Evolutionary conservation across 2,797 vertebrate species (phyloP).

Genomic region (Peromyscus nudipes): DNA sequence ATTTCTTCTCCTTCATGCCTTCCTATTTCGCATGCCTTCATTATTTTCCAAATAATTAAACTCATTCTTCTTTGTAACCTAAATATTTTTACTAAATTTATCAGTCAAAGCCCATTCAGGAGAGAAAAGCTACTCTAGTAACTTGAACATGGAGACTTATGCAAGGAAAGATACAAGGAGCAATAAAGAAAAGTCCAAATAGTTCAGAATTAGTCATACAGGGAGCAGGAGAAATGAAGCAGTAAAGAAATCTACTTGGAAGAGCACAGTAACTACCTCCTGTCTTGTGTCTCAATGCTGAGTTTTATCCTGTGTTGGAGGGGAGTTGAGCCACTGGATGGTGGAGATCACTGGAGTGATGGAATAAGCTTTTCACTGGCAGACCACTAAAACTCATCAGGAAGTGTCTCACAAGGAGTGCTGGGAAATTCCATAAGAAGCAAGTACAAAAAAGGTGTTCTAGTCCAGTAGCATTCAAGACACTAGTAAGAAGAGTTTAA

Average conservation of each 20-base stretch:
- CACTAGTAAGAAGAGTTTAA: neutral
- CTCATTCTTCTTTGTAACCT: neutral
- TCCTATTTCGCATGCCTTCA: neutral
- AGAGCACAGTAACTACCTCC: neutral
- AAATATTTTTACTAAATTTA: neutral
- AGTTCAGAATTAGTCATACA: neutral
- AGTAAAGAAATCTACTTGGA: neutral
- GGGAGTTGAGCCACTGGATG: neutral
- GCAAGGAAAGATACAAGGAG: neutral
- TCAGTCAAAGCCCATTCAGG: neutral
- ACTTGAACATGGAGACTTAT: neutral
- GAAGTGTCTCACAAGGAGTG: neutral
- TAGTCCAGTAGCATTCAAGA: neutral
- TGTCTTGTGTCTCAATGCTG: neutral
- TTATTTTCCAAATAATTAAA: conserved; percentile 4
- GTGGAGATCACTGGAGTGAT: neutral
- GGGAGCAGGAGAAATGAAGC: neutral
- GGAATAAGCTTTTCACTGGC: neutral
- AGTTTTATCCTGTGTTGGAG: neutral
- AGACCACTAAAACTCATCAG: neutral
- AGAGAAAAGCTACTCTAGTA: neutral
- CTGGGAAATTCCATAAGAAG: neutral
- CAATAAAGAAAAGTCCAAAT: neutral
- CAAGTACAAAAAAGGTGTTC: neutral
- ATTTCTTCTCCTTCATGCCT: neutral